Percentiles rank a stretch among this genome's conserved stretches.
Evolutionary conservation across 2,113 vertebrate species (phyloP).

Genomic region (Plecotus auritus): DNA sequence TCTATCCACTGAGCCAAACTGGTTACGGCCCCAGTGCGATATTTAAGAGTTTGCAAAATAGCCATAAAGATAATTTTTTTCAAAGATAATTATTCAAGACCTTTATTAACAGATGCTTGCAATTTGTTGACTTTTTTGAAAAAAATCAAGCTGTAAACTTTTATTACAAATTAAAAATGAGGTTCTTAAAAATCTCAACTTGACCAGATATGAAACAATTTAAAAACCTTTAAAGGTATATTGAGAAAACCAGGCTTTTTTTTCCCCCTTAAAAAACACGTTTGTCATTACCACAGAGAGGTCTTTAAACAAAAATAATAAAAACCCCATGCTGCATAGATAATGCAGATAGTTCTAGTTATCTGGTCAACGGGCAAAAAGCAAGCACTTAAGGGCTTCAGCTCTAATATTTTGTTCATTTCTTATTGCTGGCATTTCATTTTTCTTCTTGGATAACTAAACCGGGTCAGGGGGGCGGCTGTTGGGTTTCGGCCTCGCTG

Average conservation of each 20-base stretch:
- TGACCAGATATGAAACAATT: constrained; percentile 99
- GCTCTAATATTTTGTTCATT: constrained; percentile 95
- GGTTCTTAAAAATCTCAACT: constrained; percentile 99
- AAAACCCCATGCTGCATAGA: constrained; percentile 98
- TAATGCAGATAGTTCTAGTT: constrained; percentile 96
- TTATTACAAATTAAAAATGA: constrained; percentile 97
- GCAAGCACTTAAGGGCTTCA: constrained; percentile 99
- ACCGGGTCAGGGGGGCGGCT: constrained; percentile 62
- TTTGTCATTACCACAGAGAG: constrained; percentile 94
- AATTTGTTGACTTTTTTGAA: constrained; percentile 85
- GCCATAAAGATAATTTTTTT: too few species aligned
- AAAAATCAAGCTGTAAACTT: constrained; percentile 88
- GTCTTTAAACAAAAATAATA: constrained; percentile 97
- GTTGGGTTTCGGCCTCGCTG: too few species aligned
- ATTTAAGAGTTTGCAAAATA: too few species aligned
- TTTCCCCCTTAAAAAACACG: constrained; percentile 93
- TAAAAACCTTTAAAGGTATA: constrained; percentile 98
- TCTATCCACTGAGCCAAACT: too few species aligned
- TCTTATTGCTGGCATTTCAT: constrained; percentile 99
- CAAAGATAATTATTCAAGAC: constrained; percentile 84
- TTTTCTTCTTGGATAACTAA: constrained; percentile 97
- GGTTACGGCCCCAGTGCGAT: too few species aligned
- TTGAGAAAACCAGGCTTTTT: constrained; percentile 95
- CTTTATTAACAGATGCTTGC: constrained; percentile 92
- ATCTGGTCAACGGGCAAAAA: constrained; percentile 99